Percentiles rank a stretch among this genome's conserved stretches.
These are phyloP conservation scores for Meteorus sp. DNA, from an alignment of 1,140 invertebrate genomes.

Conservation along the genomic window DNA sequence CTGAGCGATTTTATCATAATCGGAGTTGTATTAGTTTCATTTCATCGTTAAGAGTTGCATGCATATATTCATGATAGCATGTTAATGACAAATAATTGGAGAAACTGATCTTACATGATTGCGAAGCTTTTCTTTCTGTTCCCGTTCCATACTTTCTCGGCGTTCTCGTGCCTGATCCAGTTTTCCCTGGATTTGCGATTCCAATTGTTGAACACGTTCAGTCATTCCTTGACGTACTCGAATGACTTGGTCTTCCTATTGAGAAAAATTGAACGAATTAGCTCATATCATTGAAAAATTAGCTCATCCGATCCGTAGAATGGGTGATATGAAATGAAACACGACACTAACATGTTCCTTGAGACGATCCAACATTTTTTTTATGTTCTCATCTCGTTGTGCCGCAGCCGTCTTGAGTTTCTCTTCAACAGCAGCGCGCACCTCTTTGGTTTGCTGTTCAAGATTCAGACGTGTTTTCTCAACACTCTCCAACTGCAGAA, in stretches of 20 bases:
- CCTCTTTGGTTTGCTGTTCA: conserved; percentile 81
- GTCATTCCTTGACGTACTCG: conserved; percentile 67
- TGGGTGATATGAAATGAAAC: not conserved
- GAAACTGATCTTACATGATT: conserved; percentile 66
- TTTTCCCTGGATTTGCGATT: conserved; percentile 72
- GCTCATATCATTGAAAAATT: too few relatives aligned
- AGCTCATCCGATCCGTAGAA: too few relatives aligned
- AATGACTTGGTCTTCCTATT: conserved; percentile 72
- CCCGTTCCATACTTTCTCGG: conserved; percentile 69
- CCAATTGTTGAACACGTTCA: conserved; percentile 68
- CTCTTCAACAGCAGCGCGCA: conserved; percentile 79
- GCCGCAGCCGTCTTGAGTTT: conserved; percentile 81
- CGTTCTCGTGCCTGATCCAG: conserved; percentile 71
- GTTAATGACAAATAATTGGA: conserved; percentile 8
- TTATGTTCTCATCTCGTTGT: conserved; percentile 84
- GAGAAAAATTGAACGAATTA: too few relatives aligned
- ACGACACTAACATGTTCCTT: conserved; percentile 80
- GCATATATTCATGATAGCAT: too few relatives aligned
- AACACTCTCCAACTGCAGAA: conserved; percentile 75
- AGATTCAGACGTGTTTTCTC: conserved; percentile 80
- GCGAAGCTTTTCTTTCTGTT: conserved; percentile 74
- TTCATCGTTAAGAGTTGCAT: too few relatives aligned
- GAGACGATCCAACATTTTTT: conserved; percentile 84
- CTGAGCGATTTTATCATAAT: conserved; percentile 48
- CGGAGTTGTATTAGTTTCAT: too few relatives aligned